Percentiles rank a stretch among this genome's conserved stretches.
phyloP scores from a whole-genome alignment of 2,797 vertebrate species.

The Sarcophilus harrisii region DNA sequence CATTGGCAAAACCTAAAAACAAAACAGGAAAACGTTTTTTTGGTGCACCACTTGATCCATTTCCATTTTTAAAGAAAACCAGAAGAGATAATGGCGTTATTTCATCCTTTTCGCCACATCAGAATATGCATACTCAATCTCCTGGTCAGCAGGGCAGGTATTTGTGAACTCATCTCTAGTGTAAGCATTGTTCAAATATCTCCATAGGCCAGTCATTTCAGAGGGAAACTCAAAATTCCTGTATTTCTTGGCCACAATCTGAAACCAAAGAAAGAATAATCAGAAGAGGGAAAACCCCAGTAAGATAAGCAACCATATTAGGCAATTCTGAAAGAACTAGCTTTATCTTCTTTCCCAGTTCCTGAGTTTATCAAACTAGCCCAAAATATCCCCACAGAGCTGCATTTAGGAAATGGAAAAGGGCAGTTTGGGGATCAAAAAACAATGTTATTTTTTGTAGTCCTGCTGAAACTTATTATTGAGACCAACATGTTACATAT shows the following conservation, averaged over 20 bases:
- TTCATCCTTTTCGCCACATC: constrained; percentile 90
- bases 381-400: neutral
- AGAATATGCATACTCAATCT: constrained; percentile 89
- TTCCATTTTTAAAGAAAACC: constrained; percentile 15
- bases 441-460: neutral
- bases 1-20: constrained; percentile 63
- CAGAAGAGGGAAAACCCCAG: constrained; percentile 41
- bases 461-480: neutral
- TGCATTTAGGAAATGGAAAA: neutral
- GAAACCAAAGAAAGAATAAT: constrained; percentile 62
- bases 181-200: constrained; percentile 93
- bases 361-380: neutral
- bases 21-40: constrained; percentile 13
- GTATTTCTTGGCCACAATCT: constrained; percentile 96
- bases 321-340: neutral
- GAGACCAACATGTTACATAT: neutral
- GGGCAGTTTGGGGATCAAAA: neutral
- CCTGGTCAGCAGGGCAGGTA: constrained; percentile 93
- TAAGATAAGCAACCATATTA: neutral
- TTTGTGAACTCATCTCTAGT: constrained; percentile 94
- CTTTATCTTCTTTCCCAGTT: neutral
- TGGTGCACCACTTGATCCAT: constrained; percentile 9
- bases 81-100: constrained; percentile 63
- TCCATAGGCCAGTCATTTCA: constrained; percentile 93
- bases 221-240: constrained; percentile 93